Base-by-base conservation (phyloP, 1,140 invertebrate genomes). In the Lucilia cuprina region DNA sequence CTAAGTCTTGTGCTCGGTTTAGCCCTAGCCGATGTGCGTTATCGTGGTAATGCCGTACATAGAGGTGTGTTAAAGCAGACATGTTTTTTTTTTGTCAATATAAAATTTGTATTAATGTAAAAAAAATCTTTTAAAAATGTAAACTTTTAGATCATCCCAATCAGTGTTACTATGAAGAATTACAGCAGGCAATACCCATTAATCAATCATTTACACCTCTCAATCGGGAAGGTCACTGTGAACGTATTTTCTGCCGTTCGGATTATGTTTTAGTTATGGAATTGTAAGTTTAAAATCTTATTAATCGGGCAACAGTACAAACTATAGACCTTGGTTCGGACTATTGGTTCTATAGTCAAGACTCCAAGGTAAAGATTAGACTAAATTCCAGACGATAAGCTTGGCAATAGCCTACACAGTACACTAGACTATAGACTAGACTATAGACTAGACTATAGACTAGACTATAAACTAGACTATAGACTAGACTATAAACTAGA, bases 181-280 rank as follows among this genome's bases (percentile, higher is more conserved):
- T 90, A 30, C 86, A 88, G 19, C 89, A 90, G 80, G 85, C 89
- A 9, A 90, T 90, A 85, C 89, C 89, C 80, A 90, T 86, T 30
- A 84, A 89, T 80, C 89, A 90, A 80, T 89, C 88, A 0, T 90
- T 88, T 60, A 90, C 89, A 83, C 89, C 89, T 25, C 89, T 90
- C 19, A 90, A 90, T 82, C 87, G 87, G 5, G 89, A 89, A 35
- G 89, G 86, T 7, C 87, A 88, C 83, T 90, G 89, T 83, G 86
- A 89, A 19, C 87, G 89, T 19, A 86, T 90, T 13, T 89, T 86
- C 49, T 90, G 89, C 77, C 86, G 89, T 1, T 85, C 88, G 12
- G 89, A 90, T 60, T 88, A 83, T 84, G 89, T 90, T 2, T 86
- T 90, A 0, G 86, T 90, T 80, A 90, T 90, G 35, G 84, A 82